phyloP scores from a whole-genome alignment of 2,888 invertebrate genomes.

The Drosophila silvestris region DNA sequence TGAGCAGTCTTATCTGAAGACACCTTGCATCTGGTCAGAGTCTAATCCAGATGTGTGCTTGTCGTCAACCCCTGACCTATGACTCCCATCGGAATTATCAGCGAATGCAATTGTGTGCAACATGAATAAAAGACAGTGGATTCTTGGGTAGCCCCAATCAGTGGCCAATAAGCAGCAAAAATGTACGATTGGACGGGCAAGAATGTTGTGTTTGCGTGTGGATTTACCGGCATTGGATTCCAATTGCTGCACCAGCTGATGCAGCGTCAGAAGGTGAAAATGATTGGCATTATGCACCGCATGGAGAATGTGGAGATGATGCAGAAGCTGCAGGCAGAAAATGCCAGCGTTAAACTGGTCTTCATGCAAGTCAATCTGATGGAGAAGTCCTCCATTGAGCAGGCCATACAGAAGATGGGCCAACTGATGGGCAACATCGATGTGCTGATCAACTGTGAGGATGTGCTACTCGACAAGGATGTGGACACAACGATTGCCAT shows the following conservation, averaged over 20 bases:
- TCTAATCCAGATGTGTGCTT: slow-evolving; percentile 19
- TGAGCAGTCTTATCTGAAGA: slow-evolving; percentile 29
- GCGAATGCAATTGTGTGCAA: not conserved
- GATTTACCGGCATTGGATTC: slow-evolving; percentile 80
- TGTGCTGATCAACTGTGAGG: slow-evolving; percentile 81
- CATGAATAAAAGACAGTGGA: slow-evolving; percentile 24
- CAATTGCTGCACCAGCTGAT: slow-evolving; percentile 79
- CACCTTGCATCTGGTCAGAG: slow-evolving; percentile 21
- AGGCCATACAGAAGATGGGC: slow-evolving; percentile 73
- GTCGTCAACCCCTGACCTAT: slow-evolving; percentile 19
- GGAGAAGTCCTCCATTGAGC: slow-evolving; percentile 75
- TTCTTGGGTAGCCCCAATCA: not conserved
- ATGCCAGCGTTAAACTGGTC: slow-evolving; percentile 66
- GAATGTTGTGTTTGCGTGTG: slow-evolving; percentile 81
- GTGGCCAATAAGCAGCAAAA: slow-evolving; percentile 16
- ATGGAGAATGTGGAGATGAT: slow-evolving; percentile 83
- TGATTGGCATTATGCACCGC: slow-evolving; percentile 77
- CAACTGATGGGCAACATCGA: slow-evolving; percentile 77
- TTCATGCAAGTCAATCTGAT: slow-evolving; percentile 81
- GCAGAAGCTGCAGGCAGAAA: slow-evolving; percentile 77
- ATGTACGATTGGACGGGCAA: slow-evolving; percentile 82
- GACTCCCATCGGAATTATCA: slow-evolving; percentile 1
- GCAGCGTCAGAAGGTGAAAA: slow-evolving; percentile 78
- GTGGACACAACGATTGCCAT: slow-evolving; percentile 82
- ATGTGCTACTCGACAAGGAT: slow-evolving; percentile 82